Conservation (phyloP, 30 jellyfish, hydroid and myxozoan species). For the Hydra vulgaris region DNA sequence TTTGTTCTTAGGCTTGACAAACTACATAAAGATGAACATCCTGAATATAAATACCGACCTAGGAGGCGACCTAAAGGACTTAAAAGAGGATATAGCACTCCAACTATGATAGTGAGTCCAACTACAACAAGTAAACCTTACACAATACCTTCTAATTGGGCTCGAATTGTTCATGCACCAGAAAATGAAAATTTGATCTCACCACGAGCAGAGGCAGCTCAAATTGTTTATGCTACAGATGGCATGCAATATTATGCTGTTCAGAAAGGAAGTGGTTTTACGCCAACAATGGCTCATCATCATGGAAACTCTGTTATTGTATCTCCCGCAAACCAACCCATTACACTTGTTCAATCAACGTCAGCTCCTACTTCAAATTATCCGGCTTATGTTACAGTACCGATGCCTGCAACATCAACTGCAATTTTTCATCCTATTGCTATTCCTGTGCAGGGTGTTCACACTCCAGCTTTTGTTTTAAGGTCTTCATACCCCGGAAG, state of each 20-base stretch:
- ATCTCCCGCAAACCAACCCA: conserved; percentile 79
- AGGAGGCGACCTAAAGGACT: conserved; percentile 92
- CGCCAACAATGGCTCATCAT: conserved; percentile 47
- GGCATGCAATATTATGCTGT: conserved; percentile 50
- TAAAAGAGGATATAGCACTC: conserved; percentile 76
- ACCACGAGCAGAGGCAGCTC: conserved; percentile 56
- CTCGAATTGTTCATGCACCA: conserved; percentile 35
- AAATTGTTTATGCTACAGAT: conserved; percentile 52
- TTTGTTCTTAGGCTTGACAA: conserved; percentile 63
- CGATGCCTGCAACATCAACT: conserved; percentile 91
- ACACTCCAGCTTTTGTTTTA: conserved; percentile 85
- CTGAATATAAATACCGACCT: conserved; percentile 94
- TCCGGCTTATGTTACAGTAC: conserved; percentile 95
- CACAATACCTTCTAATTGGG: conserved; percentile 34
- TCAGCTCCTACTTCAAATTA: conserved; percentile 33
- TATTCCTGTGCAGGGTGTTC: conserved; percentile 94
- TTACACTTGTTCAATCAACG: conserved; percentile 17
- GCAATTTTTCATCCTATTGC: conserved; percentile 98
- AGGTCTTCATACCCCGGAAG: conserved; percentile 91
- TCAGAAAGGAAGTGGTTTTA: conserved; percentile 44
- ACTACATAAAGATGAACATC: conserved; percentile 92
- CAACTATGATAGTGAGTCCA: conserved; percentile 75
- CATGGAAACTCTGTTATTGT: conserved; percentile 75
- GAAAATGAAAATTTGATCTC: conserved; percentile 25
- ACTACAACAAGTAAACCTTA: conserved; percentile 46